Conservation (phyloP, 2,113 vertebrate species). For the Myotis lucifugus region DNA sequence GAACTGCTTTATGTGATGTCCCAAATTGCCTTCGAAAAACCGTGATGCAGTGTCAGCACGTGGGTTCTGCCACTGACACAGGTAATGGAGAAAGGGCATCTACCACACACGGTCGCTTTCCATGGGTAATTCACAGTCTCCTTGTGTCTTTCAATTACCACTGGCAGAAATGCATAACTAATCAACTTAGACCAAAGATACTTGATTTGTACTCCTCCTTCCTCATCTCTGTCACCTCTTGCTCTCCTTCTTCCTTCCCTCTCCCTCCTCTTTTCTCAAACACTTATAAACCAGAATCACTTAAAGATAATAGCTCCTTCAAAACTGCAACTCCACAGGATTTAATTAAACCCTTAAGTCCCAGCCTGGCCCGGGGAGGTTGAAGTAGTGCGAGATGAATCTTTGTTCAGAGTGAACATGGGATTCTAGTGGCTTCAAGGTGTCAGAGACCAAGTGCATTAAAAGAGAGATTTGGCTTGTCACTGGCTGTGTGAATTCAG, state of each 20-base stretch:
- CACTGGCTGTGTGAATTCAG: not conserved
- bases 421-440: slow-evolving; percentile 58
- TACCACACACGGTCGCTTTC: not conserved
- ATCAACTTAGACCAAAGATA: slow-evolving; percentile 68
- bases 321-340: slow-evolving; percentile 72
- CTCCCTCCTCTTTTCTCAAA: slow-evolving; percentile 48
- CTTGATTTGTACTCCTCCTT: slow-evolving; percentile 63
- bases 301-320: slow-evolving; percentile 74
- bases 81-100: slow-evolving; percentile 26
- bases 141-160: slow-evolving; percentile 67
- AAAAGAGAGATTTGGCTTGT: slow-evolving; percentile 48
- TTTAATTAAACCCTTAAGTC: slow-evolving; percentile 75
- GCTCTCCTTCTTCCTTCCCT: not conserved
- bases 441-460: slow-evolving; percentile 55
- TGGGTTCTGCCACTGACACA: not conserved
- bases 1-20: slow-evolving; percentile 57
- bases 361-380: slow-evolving; percentile 56
- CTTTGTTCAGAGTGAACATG: slow-evolving; percentile 50
- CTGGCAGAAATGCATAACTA: slow-evolving; percentile 67
- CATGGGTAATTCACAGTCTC: slow-evolving; percentile 52
- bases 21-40: slow-evolving; percentile 73
- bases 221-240: slow-evolving; percentile 61
- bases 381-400: slow-evolving; percentile 44
- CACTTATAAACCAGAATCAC: slow-evolving; percentile 73
- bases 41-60: slow-evolving; percentile 54